Evolutionary conservation across 2,888 invertebrate genomes (phyloP).

Genomic region (Mystacides longicornis): DNA sequence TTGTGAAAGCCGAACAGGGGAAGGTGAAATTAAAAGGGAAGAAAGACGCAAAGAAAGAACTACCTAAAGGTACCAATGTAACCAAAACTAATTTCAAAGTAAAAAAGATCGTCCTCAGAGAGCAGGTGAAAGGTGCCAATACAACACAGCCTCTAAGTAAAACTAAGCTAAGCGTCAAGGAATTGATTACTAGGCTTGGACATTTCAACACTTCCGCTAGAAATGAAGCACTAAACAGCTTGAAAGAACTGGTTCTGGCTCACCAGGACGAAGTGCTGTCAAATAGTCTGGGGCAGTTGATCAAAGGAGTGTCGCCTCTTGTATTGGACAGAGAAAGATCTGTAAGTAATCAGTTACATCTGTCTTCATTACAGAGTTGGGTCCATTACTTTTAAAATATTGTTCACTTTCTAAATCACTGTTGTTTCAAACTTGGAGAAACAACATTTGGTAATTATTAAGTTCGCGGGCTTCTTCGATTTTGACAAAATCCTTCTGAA

Average conservation of each 20-base stretch:
- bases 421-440: no score
- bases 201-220: conserved; percentile 68
- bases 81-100: conserved; percentile 86
- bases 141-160: conserved; percentile 54
- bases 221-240: conserved; percentile 55
- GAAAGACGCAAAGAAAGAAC: conserved; percentile 52
- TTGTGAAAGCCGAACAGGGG: conserved; percentile 74
- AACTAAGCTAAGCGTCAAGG: conserved; percentile 64
- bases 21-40: conserved; percentile 83
- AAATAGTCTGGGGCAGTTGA: conserved; percentile 56
- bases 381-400: no score
- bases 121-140: conserved; percentile 57
- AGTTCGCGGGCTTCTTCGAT: no score
- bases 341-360: no score
- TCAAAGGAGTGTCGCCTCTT: conserved; percentile 61
- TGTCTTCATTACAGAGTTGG: no score
- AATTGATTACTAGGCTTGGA: conserved; percentile 60
- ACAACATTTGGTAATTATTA: no score
- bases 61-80: conserved; percentile 83
- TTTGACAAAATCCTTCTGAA: no score
- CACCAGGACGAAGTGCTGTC: conserved; percentile 38
- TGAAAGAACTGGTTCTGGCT: conserved; percentile 47
- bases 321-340: conserved; percentile 64
- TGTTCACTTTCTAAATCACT: no score
- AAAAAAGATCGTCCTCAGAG: conserved; percentile 74